phyloP scores from a whole-genome alignment of 2,113 vertebrate species.

The Dicrurus megarhynchus region DNA sequence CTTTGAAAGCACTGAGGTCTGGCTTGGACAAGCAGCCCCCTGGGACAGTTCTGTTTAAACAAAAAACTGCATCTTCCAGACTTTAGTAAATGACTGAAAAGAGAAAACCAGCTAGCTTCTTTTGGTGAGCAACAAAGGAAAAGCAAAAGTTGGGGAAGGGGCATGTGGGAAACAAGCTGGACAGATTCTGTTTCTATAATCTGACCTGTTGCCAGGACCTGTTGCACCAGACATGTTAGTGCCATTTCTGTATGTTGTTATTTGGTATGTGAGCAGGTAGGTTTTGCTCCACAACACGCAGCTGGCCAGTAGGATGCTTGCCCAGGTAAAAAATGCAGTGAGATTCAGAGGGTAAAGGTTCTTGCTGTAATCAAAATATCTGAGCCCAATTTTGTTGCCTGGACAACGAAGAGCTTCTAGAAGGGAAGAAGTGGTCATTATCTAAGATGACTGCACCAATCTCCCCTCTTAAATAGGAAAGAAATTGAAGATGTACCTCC shows the following conservation, averaged over 20 bases:
- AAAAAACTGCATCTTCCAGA: neutral
- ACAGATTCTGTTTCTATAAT: neutral
- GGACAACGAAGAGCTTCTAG: neutral
- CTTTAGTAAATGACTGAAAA: neutral
- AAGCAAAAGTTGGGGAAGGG: neutral
- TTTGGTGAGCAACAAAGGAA: neutral
- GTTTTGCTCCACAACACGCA: rapidly evolving
- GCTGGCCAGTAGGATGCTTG: neutral
- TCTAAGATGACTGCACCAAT: neutral
- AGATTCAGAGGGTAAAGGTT: neutral
- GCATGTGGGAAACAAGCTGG: neutral
- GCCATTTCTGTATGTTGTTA: neutral
- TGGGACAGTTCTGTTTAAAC: neutral
- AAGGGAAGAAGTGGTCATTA: neutral
- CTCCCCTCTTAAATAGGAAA: neutral
- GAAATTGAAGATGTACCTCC: neutral
- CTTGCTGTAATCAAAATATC: neutral
- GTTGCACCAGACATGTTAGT: neutral
- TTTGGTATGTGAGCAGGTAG: neutral
- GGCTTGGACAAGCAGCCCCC: neutral
- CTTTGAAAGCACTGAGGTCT: neutral
- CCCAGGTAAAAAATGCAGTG: neutral
- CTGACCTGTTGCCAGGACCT: neutral
- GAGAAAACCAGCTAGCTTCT: neutral
- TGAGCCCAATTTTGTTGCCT: neutral